Conservation (phyloP, 2,888 invertebrate species). For the Stictocephala bisonia region DNA sequence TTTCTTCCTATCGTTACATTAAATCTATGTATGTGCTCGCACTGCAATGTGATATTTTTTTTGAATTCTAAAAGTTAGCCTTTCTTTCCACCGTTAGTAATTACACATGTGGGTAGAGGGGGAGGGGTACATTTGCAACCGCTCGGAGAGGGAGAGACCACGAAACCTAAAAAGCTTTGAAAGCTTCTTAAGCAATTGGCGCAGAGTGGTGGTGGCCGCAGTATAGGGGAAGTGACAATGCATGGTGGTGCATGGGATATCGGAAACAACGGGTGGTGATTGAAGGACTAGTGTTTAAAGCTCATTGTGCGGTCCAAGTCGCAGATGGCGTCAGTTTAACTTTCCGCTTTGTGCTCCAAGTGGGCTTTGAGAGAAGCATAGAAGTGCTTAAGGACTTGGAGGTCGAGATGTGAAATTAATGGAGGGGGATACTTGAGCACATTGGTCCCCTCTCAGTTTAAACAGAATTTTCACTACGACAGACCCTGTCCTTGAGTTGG, state of each 20-base stretch:
- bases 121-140: too few relatives aligned
- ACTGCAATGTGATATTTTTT: too few relatives aligned
- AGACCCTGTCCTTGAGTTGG: too few relatives aligned
- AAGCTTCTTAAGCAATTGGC: constrained; percentile 41
- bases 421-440: too few relatives aligned
- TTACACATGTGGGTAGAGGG: too few relatives aligned
- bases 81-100: too few relatives aligned
- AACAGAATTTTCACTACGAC: too few relatives aligned
- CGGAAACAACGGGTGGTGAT: constrained; percentile 46
- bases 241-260: constrained; percentile 43
- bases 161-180: constrained; percentile 25
- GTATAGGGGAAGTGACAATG: constrained; percentile 36
- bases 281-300: constrained; percentile 31
- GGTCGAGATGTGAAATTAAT: not conserved
- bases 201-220: constrained; percentile 14
- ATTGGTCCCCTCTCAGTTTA: too few relatives aligned
- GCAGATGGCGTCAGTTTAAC: constrained; percentile 35
- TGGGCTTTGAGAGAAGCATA: not conserved
- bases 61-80: too few relatives aligned
- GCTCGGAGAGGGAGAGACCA: too few relatives aligned
- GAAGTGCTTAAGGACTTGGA: not conserved
- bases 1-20: too few relatives aligned
- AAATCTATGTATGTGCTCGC: too few relatives aligned
- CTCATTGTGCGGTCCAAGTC: constrained; percentile 1
- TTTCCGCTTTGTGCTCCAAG: constrained; percentile 28